Conservation (phyloP, 2,113 vertebrate genomes). For the Felis chaus region DNA sequence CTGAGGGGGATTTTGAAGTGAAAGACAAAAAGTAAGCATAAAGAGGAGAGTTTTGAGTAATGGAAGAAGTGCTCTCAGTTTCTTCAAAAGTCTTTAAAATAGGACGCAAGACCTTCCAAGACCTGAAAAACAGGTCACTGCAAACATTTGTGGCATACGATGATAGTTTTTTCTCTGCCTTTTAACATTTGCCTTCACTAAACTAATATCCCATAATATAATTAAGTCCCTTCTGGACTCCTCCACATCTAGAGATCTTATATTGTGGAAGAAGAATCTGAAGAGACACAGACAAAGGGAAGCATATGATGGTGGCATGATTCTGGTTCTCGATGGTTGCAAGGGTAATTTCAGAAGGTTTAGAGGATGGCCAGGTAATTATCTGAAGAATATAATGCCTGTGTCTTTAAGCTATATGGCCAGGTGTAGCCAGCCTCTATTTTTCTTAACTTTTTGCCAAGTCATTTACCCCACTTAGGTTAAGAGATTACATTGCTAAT, state of each 20-base stretch:
- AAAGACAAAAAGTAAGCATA: background rate
- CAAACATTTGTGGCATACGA: background rate
- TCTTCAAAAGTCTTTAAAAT: background rate
- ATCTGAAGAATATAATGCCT: background rate
- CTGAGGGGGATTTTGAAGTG: background rate
- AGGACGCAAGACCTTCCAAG: background rate
- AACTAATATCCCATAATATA: background rate
- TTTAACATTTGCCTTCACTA: background rate
- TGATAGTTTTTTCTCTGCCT: background rate
- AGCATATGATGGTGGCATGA: background rate
- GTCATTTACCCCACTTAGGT: background rate
- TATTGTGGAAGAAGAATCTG: background rate
- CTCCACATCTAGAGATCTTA: background rate
- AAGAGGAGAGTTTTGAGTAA: background rate
- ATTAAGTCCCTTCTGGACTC: fast-evolving
- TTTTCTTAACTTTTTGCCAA: background rate
- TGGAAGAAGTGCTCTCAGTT: background rate
- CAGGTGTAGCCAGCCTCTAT: background rate
- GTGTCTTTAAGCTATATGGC: background rate
- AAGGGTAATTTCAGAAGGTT: background rate
- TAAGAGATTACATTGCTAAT: background rate
- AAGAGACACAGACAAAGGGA: background rate
- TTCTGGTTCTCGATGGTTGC: background rate
- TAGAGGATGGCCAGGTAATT: background rate
- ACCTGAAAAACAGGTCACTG: background rate